Evolutionary conservation across 2,888 invertebrate species (phyloP).

Genomic region (Dione juno): DNA sequence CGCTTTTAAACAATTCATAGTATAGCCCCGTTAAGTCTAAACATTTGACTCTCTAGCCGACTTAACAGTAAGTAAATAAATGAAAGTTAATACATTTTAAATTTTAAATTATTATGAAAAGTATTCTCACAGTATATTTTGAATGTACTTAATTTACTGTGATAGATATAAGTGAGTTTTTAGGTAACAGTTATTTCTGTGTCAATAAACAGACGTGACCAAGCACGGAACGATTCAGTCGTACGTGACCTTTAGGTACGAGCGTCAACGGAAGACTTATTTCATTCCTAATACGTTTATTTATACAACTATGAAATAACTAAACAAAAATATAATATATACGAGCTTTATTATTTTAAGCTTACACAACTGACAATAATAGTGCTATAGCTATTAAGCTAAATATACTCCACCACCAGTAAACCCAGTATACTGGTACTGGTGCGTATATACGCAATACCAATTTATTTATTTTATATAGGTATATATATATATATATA

Average conservation of each 20-base stretch:
- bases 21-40: too few relatives aligned
- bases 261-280: neutral
- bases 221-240: neutral
- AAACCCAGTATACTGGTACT: too few relatives aligned
- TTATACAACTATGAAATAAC: constrained; percentile 2
- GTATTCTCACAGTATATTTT: neutral
- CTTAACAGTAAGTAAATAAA: neutral
- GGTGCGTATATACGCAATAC: too few relatives aligned
- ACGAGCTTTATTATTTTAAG: neutral
- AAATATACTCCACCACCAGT: too few relatives aligned
- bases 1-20: too few relatives aligned
- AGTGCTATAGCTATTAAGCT: too few relatives aligned
- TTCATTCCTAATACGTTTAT: constrained; percentile 2
- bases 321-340: neutral
- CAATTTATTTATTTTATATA: too few relatives aligned
- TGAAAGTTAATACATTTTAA: neutral
- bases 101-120: neutral
- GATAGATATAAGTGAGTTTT: constrained; percentile 4
- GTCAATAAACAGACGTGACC: constrained; percentile 23
- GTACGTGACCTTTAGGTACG: constrained; percentile 17
- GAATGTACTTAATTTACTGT: neutral
- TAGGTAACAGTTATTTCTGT: constrained; percentile 10
- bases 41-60: too few relatives aligned
- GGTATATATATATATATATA: too few relatives aligned
- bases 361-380: neutral